phyloP scores from a whole-genome alignment of 2,113 vertebrate genomes.

The Dipodomys merriami region DNA sequence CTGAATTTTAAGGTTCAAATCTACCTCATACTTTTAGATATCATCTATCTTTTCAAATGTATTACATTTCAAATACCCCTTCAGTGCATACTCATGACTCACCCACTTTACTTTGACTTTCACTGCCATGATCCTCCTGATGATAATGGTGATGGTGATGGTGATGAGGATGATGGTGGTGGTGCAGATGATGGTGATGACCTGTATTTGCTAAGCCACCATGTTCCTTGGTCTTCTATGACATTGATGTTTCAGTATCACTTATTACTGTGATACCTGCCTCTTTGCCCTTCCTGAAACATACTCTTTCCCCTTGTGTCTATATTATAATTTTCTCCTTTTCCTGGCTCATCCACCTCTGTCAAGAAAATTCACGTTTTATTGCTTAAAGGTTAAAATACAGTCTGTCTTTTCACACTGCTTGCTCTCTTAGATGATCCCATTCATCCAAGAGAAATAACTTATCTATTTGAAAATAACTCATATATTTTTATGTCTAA shows the following conservation, averaged over 20 bases:
- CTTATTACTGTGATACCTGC: background rate
- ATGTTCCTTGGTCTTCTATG: background rate
- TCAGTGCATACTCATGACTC: background rate
- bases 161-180: too few species aligned
- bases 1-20: constrained; percentile 27
- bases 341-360: constrained; percentile 27
- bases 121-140: background rate
- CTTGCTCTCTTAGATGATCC: constrained; percentile 24
- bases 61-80: background rate
- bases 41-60: constrained; percentile 10
- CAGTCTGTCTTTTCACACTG: constrained; percentile 39
- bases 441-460: constrained; percentile 52
- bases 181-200: too few species aligned
- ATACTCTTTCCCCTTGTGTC: constrained; percentile 29
- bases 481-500: constrained; percentile 51
- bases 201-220: background rate
- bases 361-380: constrained; percentile 50
- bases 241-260: background rate
- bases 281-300: constrained; percentile 3
- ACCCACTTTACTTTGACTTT: background rate
- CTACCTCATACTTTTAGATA: constrained; percentile 10
- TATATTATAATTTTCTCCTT: constrained; percentile 31
- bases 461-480: constrained; percentile 62
- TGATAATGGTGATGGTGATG: too few species aligned
- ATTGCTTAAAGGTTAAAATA: constrained; percentile 57